phyloP scores from a whole-genome alignment of 1,140 invertebrate species.

The Calosoma granatense region DNA sequence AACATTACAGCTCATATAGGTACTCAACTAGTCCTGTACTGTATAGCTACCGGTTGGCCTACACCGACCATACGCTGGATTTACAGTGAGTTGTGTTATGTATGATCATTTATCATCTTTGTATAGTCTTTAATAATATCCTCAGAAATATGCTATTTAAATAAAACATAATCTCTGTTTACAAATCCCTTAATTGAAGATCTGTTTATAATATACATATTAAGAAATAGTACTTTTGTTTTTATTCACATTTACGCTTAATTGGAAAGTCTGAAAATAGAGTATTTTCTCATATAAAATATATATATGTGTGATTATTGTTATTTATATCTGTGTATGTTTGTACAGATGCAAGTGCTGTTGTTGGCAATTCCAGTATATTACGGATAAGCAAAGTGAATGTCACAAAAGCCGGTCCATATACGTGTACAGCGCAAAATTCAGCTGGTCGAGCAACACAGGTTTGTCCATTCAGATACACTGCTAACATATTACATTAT shows the following conservation, averaged over 20 bases:
- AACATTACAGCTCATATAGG: constrained; percentile 23
- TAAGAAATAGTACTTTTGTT: too few relatives aligned
- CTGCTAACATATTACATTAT: too few relatives aligned
- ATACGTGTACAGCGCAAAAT: constrained; percentile 72
- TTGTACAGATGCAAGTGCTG: neutral
- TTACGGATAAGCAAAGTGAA: constrained; percentile 21
- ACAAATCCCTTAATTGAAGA: too few relatives aligned
- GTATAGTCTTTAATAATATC: too few relatives aligned
- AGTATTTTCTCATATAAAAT: too few relatives aligned
- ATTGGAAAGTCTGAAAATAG: too few relatives aligned
- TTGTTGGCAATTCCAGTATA: constrained; percentile 23
- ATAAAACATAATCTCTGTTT: too few relatives aligned
- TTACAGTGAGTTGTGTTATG: constrained; percentile 18
- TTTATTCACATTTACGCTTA: too few relatives aligned
- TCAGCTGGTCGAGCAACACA: constrained; percentile 42
- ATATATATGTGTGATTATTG: too few relatives aligned
- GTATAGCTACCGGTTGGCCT: constrained; percentile 26
- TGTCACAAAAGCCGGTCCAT: constrained; percentile 47
- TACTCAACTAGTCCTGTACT: constrained; percentile 22
- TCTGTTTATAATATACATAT: too few relatives aligned
- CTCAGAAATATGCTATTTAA: too few relatives aligned
- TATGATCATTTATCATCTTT: constrained; percentile 2
- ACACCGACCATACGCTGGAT: constrained; percentile 28
- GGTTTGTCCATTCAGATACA: too few relatives aligned
- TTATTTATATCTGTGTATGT: neutral